phyloP scores from a whole-genome alignment of 1,140 invertebrate species.

The Cataglyphis hispanica region DNA sequence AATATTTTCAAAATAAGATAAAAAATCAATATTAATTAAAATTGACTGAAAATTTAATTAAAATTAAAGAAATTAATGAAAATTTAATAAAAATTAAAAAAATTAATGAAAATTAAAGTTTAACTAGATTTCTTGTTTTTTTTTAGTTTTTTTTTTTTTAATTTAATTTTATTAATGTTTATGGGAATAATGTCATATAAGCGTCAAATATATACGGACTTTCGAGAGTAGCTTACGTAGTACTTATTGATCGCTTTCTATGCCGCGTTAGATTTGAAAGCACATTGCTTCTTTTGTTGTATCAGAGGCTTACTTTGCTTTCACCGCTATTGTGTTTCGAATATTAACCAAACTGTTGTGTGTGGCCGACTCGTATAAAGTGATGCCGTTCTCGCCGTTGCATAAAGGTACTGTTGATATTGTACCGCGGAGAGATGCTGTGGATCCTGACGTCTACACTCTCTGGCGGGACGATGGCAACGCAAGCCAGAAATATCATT shows the following conservation, averaged over 20 bases:
- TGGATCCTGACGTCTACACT: slow-evolving; percentile 31
- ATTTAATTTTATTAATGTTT: background rate
- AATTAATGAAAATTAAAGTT: no score
- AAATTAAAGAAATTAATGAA: no score
- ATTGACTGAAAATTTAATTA: background rate
- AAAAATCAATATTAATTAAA: slow-evolving; percentile 13
- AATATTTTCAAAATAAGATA: background rate
- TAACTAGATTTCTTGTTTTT: background rate
- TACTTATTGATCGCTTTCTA: slow-evolving; percentile 51
- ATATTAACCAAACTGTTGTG: slow-evolving; percentile 51
- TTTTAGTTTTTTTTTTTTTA: background rate
- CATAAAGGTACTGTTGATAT: slow-evolving; percentile 50
- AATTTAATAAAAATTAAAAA: no score
- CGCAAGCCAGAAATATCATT: slow-evolving; percentile 55
- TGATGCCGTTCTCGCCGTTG: slow-evolving; percentile 41
- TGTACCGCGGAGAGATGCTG: slow-evolving; percentile 23
- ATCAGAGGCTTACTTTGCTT: slow-evolving; percentile 42
- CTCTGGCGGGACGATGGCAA: slow-evolving; percentile 21
- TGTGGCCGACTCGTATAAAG: slow-evolving; percentile 10
- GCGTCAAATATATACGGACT: background rate
- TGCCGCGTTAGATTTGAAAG: slow-evolving; percentile 33
- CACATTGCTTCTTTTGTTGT: slow-evolving; percentile 42
- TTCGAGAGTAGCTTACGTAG: slow-evolving; percentile 9
- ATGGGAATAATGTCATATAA: background rate
- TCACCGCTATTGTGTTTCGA: slow-evolving; percentile 55